Evolutionary conservation across 2,888 invertebrate genomes (phyloP), one percentile per base, ranked within the genome.

Genomic region (Periphyllus acericola): DNA sequence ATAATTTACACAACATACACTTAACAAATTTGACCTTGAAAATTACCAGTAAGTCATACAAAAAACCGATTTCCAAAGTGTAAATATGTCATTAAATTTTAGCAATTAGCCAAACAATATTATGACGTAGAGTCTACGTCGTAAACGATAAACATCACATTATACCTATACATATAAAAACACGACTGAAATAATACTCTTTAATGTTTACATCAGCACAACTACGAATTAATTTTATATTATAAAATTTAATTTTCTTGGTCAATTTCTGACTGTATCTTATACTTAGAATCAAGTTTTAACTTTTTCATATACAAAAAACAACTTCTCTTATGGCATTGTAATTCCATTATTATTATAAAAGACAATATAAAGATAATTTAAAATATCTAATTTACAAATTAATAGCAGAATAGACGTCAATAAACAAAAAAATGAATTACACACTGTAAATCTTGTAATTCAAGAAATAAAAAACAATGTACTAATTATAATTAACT

Each of bases 21-120:
- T 21, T 60, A 72, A 52, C 55, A 34, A 32, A n/a, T 60, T 74
- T 74, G 11, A 60, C 83, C 83, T 83, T 83, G 74, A 83, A 72
- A 34, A 60, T 74, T 74, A 2, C 40, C 55, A n/a, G 36, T 60
- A 29, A 8, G 29, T 60, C 55, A 29, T 72, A 71, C 25, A 82
- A 32, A 83, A 60, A 55, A 72, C 72, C 25, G 83, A 83, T 83
- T 83, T 83, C n/a, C 21, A n/a, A 83, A 83, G 74, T 29, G 6
- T 60, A 74, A 74, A 74, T 74, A 60, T 29, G 36, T 60, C n/a
- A 55, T 83, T 55, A 32, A 36, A 74, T 74, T n/a, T 17, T 72
- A 83, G 21, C 9, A 25, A 68, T 81, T 29, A 55, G 34, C n/a
- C 29, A 29, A 82, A 82, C 52, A 72, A 82, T 32, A 82, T 82